Percentiles rank a stretch among this genome's conserved stretches.
These are phyloP conservation scores for Hyalella azteca DNA, from an alignment of 2,888 invertebrate species.

Conservation along the genomic window DNA sequence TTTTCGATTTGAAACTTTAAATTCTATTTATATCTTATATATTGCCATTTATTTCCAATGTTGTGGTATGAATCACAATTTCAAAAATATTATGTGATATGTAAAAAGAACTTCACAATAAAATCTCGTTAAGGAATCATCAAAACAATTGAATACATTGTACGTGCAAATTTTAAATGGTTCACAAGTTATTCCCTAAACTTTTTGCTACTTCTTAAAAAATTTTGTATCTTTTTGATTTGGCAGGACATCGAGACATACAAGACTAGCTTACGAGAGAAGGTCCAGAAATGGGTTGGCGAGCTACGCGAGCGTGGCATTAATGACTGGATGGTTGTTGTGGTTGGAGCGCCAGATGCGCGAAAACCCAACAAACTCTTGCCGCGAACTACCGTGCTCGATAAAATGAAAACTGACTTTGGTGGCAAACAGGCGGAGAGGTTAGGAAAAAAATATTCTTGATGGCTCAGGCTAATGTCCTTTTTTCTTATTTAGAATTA, in stretches of 20 bases:
- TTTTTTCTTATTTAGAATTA: too few relatives aligned
- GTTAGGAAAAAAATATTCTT: too few relatives aligned
- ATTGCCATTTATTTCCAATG: too few relatives aligned
- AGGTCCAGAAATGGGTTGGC: conserved; percentile 86
- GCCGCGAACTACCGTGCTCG: conserved; percentile 89
- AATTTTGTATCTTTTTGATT: conserved; percentile 38
- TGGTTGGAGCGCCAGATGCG: conserved; percentile 90
- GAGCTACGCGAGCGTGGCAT: conserved; percentile 76
- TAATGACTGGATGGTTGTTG: conserved; percentile 89
- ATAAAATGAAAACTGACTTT: conserved; percentile 93
- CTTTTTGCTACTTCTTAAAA: not conserved
- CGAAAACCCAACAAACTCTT: conserved; percentile 89
- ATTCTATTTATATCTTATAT: too few relatives aligned
- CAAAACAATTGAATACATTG: too few relatives aligned
- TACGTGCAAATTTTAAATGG: too few relatives aligned
- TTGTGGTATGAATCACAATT: too few relatives aligned
- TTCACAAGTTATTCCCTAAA: not conserved
- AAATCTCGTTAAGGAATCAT: too few relatives aligned
- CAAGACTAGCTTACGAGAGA: conserved; percentile 84
- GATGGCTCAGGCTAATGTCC: too few relatives aligned
- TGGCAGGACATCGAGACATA: conserved; percentile 89
- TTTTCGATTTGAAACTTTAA: too few relatives aligned
- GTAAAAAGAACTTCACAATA: too few relatives aligned
- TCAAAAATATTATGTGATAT: too few relatives aligned
- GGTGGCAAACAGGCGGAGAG: conserved; percentile 82